phyloP scores from a whole-genome alignment of 2,888 invertebrate species.

The Trisateles emortualis region DNA sequence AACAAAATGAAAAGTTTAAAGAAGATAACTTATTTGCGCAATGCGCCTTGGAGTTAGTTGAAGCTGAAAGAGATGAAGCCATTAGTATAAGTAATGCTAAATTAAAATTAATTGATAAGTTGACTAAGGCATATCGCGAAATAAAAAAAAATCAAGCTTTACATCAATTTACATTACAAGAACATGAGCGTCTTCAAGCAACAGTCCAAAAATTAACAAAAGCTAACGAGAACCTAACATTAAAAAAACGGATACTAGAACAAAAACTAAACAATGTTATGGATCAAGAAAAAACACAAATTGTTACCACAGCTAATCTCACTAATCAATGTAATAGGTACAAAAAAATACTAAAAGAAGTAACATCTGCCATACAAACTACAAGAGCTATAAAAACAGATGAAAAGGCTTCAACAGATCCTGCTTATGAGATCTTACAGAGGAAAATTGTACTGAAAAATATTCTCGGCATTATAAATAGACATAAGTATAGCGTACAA shows the following conservation, averaged over 20 bases:
- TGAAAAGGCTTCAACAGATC: slow-evolving; percentile 69
- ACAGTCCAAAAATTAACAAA: slow-evolving; percentile 71
- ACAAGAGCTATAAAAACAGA: slow-evolving; percentile 87
- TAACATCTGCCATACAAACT: slow-evolving; percentile 87
- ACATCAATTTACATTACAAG: slow-evolving; percentile 71
- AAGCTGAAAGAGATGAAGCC: slow-evolving; percentile 89
- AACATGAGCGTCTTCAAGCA: slow-evolving; percentile 69
- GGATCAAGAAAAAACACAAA: slow-evolving; percentile 78
- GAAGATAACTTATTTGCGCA: slow-evolving; percentile 85
- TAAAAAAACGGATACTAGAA: slow-evolving; percentile 82
- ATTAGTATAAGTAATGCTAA: slow-evolving; percentile 88
- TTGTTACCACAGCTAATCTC: slow-evolving; percentile 77
- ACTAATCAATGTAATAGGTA: slow-evolving; percentile 86
- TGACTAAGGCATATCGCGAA: slow-evolving; percentile 86
- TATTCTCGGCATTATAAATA: slow-evolving; percentile 82
- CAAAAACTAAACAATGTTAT: slow-evolving; percentile 85
- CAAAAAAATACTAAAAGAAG: slow-evolving; percentile 87
- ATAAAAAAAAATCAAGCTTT: slow-evolving; percentile 80
- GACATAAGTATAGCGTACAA: slow-evolving; percentile 68
- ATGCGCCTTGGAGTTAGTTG: slow-evolving; percentile 86
- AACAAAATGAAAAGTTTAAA: slow-evolving; percentile 88
- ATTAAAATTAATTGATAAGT: slow-evolving; percentile 88
- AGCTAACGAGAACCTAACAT: slow-evolving; percentile 76
- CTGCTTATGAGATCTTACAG: slow-evolving; percentile 75
- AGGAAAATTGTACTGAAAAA: slow-evolving; percentile 83